Base-by-base conservation (phyloP, 30 jellyfish, hydroid and myxozoan species). In the Pseudorhiza aurosa region DNA sequence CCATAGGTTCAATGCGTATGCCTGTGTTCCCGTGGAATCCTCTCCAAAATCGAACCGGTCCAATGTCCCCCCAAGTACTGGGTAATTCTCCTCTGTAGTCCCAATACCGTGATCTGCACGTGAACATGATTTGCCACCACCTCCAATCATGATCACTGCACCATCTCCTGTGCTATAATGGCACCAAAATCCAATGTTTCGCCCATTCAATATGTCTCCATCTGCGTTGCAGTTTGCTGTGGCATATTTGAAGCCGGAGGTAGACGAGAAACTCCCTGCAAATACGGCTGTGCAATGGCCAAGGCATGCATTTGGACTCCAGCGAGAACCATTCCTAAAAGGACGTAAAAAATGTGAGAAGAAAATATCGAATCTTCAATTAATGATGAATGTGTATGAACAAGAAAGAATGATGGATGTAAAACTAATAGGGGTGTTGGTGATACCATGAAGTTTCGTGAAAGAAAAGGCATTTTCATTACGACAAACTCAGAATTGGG, bases 81-180 rank as follows among this genome's bases (percentile, higher is more conserved):
- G 68, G 2, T n/a, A 49, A 77, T 80, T 55, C 24, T 22, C 65
- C 56, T 80, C 91, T 28, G 91, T 80, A 42, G 65, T 56, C 15
- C 84, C 91, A 56, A 80, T 80, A 1, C 91, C 91, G 46, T 80
- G 91, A 46, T 80, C 91, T 30, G 91, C 91, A 22, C 91, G 71
- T 21, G 22, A 55, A 25, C 91, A 80, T 0, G 76, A 26, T 28
- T 17, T 26, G 2, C 91, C 91, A 4, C 91, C 91, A 33, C 83
- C 91, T 21, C 91, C 91, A 29, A 80, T 63, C 91, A 80, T 80
- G 7, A 80, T 19, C 2, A 80, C 91, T 43, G 91, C 73, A 25
- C 91, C 91, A 58, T 80, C 91, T 17, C 91, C 91, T 1, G 31
- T 21, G 70, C 47, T 37, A 50, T 64, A 80, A 19, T 45, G 53